A percentile compares a stretch with the other conserved stretches of the same genome.
Evolutionary conservation across 2,113 vertebrate species (phyloP).

Genomic region (Chaetops frenatus): DNA sequence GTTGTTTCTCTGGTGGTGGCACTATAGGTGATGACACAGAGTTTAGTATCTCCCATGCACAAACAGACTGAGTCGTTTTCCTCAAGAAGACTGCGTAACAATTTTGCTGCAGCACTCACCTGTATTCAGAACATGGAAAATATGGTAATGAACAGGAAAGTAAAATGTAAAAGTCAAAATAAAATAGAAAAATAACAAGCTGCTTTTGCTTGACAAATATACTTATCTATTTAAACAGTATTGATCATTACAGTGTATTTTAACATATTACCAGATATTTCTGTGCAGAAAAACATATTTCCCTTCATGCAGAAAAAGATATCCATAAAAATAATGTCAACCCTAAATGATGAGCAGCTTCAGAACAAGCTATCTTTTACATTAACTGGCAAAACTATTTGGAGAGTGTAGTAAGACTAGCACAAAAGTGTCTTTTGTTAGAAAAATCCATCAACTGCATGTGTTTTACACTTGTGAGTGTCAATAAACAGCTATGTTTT

Average conservation of each 20-base stretch:
- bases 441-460: not conserved
- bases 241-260: not conserved
- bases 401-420: not conserved
- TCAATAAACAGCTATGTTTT: not conserved
- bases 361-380: not conserved
- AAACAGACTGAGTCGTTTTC: not conserved
- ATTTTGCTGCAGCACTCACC: not conserved
- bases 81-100: not conserved
- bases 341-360: not conserved
- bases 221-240: not conserved
- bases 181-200: not conserved
- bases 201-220: not conserved
- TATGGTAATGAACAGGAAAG: not conserved
- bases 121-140: not conserved
- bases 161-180: not conserved
- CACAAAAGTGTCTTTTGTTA: not conserved
- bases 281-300: not conserved
- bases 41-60: not conserved
- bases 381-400: not conserved
- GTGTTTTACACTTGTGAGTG: not conserved
- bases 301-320: not conserved
- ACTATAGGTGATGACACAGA: rapidly evolving
- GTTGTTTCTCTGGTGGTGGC: not conserved
- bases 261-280: not conserved
- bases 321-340: not conserved